phyloP scores from a whole-genome alignment of 2,113 vertebrate genomes.

The Centropus bengalensis region DNA sequence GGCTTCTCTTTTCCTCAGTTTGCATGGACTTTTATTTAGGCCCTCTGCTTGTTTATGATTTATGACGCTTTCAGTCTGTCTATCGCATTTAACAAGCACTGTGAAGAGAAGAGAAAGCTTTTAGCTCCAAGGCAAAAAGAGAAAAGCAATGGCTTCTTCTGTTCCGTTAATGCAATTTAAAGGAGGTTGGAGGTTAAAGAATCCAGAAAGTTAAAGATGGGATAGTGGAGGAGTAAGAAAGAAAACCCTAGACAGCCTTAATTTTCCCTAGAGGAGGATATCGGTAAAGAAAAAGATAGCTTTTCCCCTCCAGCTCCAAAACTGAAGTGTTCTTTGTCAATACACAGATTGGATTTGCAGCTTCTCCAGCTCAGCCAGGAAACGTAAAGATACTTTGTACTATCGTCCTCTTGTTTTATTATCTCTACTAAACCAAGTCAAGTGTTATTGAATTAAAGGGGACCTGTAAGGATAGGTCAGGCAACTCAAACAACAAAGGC shows the following conservation, averaged over 20 bases:
- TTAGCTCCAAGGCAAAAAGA: conserved; percentile 41
- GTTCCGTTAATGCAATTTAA: conserved; percentile 64
- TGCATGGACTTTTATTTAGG: conserved; percentile 42
- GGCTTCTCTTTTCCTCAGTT: background rate
- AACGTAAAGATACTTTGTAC: conserved; percentile 38
- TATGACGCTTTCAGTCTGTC: conserved; percentile 66
- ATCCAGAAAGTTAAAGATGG: conserved; percentile 46
- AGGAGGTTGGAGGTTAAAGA: conserved; percentile 53
- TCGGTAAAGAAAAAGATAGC: background rate
- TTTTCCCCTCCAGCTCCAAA: conserved; percentile 8
- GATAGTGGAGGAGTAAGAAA: background rate
- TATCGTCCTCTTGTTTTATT: conserved; percentile 22
- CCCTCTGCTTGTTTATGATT: conserved; percentile 68
- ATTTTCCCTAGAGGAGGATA: conserved; percentile 41
- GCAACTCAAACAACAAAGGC: background rate
- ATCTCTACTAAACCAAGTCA: background rate
- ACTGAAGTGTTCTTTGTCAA: background rate
- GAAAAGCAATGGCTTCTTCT: conserved; percentile 31
- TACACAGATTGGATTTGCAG: conserved; percentile 44
- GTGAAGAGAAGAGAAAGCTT: conserved; percentile 67
- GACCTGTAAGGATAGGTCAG: background rate
- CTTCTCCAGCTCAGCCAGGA: conserved; percentile 14
- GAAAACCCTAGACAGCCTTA: background rate
- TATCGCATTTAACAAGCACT: conserved; percentile 43
- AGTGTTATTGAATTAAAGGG: conserved; percentile 53